Percentiles rank a stretch among this genome's conserved stretches.
These are phyloP conservation scores for Ptychoptera contaminata DNA, from an alignment of 2,888 invertebrate genomes.

Conservation along the genomic window DNA sequence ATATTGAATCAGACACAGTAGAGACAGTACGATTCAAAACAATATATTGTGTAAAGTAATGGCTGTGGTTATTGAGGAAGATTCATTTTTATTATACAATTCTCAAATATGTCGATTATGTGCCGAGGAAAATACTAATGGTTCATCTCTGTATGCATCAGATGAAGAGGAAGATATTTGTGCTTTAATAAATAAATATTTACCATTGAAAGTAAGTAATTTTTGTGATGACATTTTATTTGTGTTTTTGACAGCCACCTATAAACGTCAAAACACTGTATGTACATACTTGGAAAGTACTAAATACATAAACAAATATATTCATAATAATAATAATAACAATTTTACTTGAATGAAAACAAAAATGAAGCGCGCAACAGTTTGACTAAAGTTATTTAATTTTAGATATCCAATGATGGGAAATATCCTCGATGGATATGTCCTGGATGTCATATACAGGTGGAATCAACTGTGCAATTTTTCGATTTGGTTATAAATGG, in stretches of 20 bases:
- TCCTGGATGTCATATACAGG: constrained; percentile 58
- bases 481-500: constrained; percentile 54
- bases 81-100: constrained; percentile 34
- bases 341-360: constrained; percentile 12
- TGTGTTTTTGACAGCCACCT: constrained; percentile 8
- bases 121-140: constrained; percentile 54
- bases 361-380: not conserved
- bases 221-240: constrained; percentile 8
- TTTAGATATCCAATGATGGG: constrained; percentile 51
- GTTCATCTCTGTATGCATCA: constrained; percentile 43
- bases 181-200: constrained; percentile 51
- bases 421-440: constrained; percentile 56
- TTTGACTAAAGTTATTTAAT: not conserved
- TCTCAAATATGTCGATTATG: constrained; percentile 61
- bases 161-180: constrained; percentile 42
- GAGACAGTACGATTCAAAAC: no score
- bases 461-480: constrained; percentile 59
- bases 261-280: not conserved
- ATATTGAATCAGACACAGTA: no score
- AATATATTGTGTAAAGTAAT: no score
- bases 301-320: not conserved
- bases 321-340: constrained; percentile 12
- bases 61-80: no score
- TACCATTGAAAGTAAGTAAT: constrained; percentile 52
- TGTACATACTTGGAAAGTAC: not conserved